A percentile compares a stretch with the other conserved stretches of the same genome.
Conservation (phyloP, 2,113 vertebrate genomes). For the Cyanistes caeruleus region DNA sequence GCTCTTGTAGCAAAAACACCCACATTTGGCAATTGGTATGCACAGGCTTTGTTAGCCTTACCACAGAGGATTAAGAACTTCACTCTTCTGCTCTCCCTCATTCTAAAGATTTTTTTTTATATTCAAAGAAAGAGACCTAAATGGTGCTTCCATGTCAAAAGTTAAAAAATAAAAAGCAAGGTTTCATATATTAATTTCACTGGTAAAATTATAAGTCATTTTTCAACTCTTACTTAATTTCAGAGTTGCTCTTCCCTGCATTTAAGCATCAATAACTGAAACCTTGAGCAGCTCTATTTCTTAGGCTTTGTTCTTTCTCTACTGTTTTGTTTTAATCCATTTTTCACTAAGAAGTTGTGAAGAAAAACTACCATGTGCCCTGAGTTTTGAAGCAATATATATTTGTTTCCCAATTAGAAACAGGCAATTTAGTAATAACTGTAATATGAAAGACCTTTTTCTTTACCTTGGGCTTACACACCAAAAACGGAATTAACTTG, state of each 20-base stretch:
- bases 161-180: background rate
- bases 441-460: background rate
- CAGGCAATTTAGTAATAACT: background rate
- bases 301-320: background rate
- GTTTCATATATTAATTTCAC: background rate
- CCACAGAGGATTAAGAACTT: background rate
- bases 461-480: background rate
- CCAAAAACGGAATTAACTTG: slow-evolving; percentile 25
- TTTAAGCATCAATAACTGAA: background rate
- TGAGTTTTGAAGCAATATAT: background rate
- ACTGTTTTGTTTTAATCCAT: background rate
- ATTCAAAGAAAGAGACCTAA: background rate
- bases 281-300: background rate
- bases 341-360: background rate
- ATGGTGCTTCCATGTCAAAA: background rate
- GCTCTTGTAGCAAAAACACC: background rate
- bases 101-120: background rate
- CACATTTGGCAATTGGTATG: background rate
- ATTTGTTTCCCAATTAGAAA: slow-evolving; percentile 22
- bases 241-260: background rate
- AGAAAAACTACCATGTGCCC: background rate
- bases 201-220: background rate
- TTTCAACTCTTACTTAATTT: background rate
- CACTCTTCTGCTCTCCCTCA: background rate
- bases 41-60: background rate